Base-by-base conservation (phyloP, 2,797 vertebrate species). In the Hapalemur alaotrensis region DNA sequence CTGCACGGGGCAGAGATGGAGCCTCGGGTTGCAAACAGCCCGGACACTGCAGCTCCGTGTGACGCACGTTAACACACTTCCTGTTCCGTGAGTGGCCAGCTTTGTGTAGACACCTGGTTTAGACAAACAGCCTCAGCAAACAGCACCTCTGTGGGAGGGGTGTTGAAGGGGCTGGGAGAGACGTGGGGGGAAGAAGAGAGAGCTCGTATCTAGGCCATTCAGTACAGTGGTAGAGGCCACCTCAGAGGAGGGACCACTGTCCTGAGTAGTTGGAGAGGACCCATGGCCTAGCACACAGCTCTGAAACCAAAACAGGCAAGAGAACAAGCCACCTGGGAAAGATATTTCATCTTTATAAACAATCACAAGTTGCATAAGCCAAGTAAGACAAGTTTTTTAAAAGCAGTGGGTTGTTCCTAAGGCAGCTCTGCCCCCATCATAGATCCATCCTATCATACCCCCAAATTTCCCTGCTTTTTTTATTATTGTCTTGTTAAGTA, bases 31-130 rank as follows among this genome's bases (percentile, higher is more conserved):
- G 98, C 98, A 99, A 98, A 99, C 99, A 98, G 97, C 98, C 95
- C 98, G 99, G 98, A 99, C 99, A 98, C 98, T 97, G 94, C 98
- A 98, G 98, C 97, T 98, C 95, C 82, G 90, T 98, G 97, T 98
- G 98, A 99, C 99, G 99, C 98, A 99, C 97, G 95, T 98, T 97
- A 97, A 99, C 98, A 96, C 95, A 92, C 57, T 90, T 95, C 98
- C 54, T 23, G 95, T 98, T 97, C 97, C 97, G 96, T 97, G 98
- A 98, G 92, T 96, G 90, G 96, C 14, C 98, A 95, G 95, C 98
- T 98, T 97, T 98, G 98, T 95, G 97, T 98, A 96, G 98, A 96
- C 98, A 98, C 98, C 98, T 98, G 98, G 96, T 94, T 98, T 98
- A 48, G 92, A 97, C 97, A 98, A 98, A 98, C 80, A 69, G 93